Evolutionary conservation across 2,797 vertebrate genomes (phyloP).

Genomic region (Tauraco hartlaubi): DNA sequence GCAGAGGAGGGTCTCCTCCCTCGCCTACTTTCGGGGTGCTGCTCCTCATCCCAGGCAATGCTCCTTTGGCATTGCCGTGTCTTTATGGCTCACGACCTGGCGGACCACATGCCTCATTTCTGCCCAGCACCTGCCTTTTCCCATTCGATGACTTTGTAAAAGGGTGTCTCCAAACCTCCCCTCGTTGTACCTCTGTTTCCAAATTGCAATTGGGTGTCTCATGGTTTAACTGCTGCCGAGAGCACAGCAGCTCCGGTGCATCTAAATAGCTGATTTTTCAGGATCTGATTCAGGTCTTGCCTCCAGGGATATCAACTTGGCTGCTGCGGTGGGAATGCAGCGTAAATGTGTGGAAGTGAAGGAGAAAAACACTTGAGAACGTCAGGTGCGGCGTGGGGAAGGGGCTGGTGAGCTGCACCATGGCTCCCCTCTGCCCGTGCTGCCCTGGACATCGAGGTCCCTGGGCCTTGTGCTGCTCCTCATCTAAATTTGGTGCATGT

Average conservation of each 20-base stretch:
- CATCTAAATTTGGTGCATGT: neutral
- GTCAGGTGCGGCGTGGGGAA: neutral
- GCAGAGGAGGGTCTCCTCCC: neutral
- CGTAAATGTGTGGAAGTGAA: constrained; percentile 21
- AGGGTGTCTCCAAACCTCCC: neutral
- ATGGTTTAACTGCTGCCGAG: neutral
- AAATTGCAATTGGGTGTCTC: neutral
- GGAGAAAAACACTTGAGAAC: constrained; percentile 18
- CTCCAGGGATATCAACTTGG: constrained; percentile 25
- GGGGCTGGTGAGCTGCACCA: neutral
- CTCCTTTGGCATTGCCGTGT: neutral
- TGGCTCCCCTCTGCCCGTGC: neutral
- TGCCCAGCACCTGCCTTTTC: neutral
- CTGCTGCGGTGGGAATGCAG: neutral
- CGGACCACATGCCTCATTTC: neutral
- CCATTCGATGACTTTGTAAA: neutral
- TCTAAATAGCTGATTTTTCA: constrained; percentile 22
- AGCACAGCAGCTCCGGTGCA: neutral
- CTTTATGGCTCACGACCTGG: neutral
- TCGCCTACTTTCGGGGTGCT: neutral
- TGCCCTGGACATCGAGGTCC: neutral
- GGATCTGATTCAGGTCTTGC: constrained; percentile 43
- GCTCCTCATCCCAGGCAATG: neutral
- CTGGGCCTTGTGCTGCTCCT: neutral
- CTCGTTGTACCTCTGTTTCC: neutral